Conservation (phyloP, 1,140 invertebrate species). For the Trichonephila inaurata region DNA sequence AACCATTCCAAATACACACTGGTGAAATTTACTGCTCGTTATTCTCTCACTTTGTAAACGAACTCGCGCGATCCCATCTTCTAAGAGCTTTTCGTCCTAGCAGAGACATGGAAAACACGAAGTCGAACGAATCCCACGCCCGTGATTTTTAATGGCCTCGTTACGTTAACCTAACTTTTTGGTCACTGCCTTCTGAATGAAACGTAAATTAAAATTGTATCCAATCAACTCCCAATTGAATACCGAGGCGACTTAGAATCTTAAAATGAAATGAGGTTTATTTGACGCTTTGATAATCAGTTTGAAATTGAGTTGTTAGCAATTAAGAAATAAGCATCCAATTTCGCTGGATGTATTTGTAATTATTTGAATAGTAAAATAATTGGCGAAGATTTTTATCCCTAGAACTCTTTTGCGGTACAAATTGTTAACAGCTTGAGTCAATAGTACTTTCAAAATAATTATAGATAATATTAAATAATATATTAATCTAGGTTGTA, state of each 20-base stretch:
- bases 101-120: not conserved
- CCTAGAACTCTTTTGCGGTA: too few relatives aligned
- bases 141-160: not conserved
- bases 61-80: not conserved
- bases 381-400: too few relatives aligned
- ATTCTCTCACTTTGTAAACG: not conserved
- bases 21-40: not conserved
- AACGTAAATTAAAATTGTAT: conserved; percentile 1
- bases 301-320: not conserved
- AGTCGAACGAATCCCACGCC: not conserved
- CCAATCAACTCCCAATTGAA: not conserved
- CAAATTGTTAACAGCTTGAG: too few relatives aligned
- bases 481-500: too few relatives aligned
- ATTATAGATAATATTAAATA: too few relatives aligned
- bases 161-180: conserved; percentile 13
- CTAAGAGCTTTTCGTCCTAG: not conserved
- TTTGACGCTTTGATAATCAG: not conserved
- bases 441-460: too few relatives aligned
- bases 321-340: not conserved
- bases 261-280: not conserved
- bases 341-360: not conserved
- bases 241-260: not conserved
- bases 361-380: too few relatives aligned
- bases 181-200: not conserved
- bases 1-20: not conserved